Conservation (phyloP, 1,140 invertebrate genomes). For the Ceratina australensis region DNA sequence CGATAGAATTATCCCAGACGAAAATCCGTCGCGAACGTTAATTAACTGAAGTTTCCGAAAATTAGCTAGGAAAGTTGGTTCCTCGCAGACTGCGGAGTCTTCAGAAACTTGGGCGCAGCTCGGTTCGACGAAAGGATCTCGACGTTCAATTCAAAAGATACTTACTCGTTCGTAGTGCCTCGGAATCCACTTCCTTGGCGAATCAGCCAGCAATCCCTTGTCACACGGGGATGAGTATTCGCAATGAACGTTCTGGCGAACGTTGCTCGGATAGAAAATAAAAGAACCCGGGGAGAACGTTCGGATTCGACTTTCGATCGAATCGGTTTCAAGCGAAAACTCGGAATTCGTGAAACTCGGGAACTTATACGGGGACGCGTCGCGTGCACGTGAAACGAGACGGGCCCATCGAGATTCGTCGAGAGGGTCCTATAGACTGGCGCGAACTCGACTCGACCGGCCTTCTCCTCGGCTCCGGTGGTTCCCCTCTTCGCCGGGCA, state of each 20-base stretch:
- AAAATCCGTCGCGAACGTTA: too few species aligned
- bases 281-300: neutral
- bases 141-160: neutral
- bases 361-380: too few species aligned
- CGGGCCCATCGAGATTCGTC: conserved; percentile 40
- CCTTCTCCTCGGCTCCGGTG: conserved; percentile 12
- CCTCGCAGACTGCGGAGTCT: too few species aligned
- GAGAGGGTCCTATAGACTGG: conserved; percentile 49
- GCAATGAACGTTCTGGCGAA: too few species aligned
- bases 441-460: conserved; percentile 17
- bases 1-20: too few species aligned
- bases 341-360: too few species aligned
- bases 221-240: neutral
- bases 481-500: conserved; percentile 28
- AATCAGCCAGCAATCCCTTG: neutral
- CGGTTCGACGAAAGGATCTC: neutral
- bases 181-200: neutral
- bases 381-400: conserved; percentile 6
- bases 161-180: neutral
- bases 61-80: too few species aligned
- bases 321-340: neutral
- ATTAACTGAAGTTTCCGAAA: neutral
- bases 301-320: neutral
- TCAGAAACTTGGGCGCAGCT: too few species aligned
- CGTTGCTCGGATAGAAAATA: neutral